Conservation (phyloP, 2,888 invertebrate species). For the Drosophila nr. perissopoda region DNA sequence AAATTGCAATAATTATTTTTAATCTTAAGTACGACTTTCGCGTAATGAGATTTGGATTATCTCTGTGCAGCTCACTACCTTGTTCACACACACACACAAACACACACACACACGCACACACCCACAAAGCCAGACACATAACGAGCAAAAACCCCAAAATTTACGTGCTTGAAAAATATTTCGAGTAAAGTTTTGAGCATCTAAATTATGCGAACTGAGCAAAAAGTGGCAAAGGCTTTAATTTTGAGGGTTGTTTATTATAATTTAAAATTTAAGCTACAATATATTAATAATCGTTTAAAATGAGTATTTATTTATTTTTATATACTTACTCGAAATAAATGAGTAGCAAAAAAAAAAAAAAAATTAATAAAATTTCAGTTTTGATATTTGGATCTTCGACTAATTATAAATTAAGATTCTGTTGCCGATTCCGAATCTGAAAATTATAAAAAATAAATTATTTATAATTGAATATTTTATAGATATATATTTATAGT, state of each 20-base stretch:
- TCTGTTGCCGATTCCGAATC: not conserved
- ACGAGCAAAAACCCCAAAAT: slow-evolving; percentile 35
- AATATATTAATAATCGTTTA: not conserved
- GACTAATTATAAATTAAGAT: not conserved
- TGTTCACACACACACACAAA: slow-evolving; percentile 8
- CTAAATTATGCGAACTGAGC: slow-evolving; percentile 35
- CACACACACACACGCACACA: slow-evolving; percentile 7
- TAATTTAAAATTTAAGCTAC: not conserved
- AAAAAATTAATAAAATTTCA: not conserved
- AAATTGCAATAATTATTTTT: slow-evolving; percentile 80
- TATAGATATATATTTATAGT: not conserved
- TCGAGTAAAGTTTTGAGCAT: slow-evolving; percentile 31
- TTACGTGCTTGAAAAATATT: slow-evolving; percentile 54
- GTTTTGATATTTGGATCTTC: not conserved
- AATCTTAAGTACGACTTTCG: slow-evolving; percentile 79
- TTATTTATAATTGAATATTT: not conserved
- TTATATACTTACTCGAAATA: too few species aligned
- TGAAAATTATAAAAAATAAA: not conserved
- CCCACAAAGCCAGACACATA: slow-evolving; percentile 20
- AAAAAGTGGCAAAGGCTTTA: slow-evolving; percentile 34
- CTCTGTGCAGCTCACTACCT: slow-evolving; percentile 54
- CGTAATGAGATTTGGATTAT: slow-evolving; percentile 80
- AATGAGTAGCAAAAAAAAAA: too few species aligned
- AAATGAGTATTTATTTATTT: not conserved
- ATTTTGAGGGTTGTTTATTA: slow-evolving; percentile 1